These are phyloP conservation scores for Oegoconia quadripuncta DNA, from an alignment of 2,888 invertebrate genomes.

Conservation along the genomic window DNA sequence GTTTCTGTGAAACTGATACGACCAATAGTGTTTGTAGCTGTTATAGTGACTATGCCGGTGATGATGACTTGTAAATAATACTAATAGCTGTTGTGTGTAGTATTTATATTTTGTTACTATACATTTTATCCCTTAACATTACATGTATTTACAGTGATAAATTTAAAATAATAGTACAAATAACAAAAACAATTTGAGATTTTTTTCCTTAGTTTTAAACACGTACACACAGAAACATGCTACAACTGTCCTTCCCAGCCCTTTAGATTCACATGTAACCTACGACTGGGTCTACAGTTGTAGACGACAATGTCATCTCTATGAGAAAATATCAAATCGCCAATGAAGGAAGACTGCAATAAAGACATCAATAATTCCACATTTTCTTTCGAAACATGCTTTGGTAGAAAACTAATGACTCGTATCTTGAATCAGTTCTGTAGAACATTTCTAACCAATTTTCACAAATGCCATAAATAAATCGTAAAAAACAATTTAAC, in stretches of 20 bases:
- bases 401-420: slow-evolving; percentile 66
- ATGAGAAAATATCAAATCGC: slow-evolving; percentile 19
- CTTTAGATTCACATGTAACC: slow-evolving; percentile 27
- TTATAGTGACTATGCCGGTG: neutral
- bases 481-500: slow-evolving; percentile 76
- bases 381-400: slow-evolving; percentile 45
- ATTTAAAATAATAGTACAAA: slow-evolving; percentile 64
- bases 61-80: slow-evolving; percentile 34
- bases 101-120: slow-evolving; percentile 76
- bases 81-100: slow-evolving; percentile 44
- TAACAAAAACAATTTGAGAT: slow-evolving; percentile 71
- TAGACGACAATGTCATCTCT: slow-evolving; percentile 26
- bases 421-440: slow-evolving; percentile 43
- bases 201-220: slow-evolving; percentile 45
- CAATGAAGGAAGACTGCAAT: slow-evolving; percentile 55
- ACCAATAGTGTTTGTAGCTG: neutral
- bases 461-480: slow-evolving; percentile 62
- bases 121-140: slow-evolving; percentile 68
- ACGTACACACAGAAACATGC: slow-evolving; percentile 44
- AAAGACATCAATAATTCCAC: slow-evolving; percentile 37
- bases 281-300: slow-evolving; percentile 51
- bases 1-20: neutral
- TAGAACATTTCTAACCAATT: slow-evolving; percentile 53
- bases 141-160: slow-evolving; percentile 65
- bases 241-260: slow-evolving; percentile 45